Percentiles rank a stretch among this genome's conserved stretches.
phyloP scores from a whole-genome alignment of 2,113 vertebrate genomes.

The Zosterops japonicus region DNA sequence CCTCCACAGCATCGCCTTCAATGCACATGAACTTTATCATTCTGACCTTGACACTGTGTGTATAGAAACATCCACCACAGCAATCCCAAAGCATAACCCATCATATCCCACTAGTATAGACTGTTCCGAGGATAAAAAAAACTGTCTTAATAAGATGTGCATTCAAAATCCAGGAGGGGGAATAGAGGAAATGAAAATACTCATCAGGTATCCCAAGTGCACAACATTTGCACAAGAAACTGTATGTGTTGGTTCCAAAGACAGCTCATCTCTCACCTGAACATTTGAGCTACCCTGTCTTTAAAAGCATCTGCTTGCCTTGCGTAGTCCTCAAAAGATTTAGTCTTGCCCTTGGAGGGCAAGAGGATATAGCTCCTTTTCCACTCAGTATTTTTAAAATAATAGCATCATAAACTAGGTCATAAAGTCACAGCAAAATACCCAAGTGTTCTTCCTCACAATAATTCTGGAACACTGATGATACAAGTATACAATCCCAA shows the following conservation, averaged over 20 bases:
- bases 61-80: background rate
- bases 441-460: background rate
- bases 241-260: background rate
- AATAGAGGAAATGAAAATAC: background rate
- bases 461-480: background rate
- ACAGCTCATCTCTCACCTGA: background rate
- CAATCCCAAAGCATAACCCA: background rate
- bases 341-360: background rate
- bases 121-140: background rate
- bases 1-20: background rate
- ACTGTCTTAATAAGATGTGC: background rate
- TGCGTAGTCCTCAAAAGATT: background rate
- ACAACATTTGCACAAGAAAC: background rate
- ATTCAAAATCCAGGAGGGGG: background rate
- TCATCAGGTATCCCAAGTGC: background rate
- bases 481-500: background rate
- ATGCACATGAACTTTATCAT: background rate
- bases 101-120: background rate
- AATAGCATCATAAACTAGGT: background rate
- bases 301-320: background rate
- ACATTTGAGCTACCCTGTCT: background rate
- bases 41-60: background rate
- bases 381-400: background rate
- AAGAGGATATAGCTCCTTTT: background rate
- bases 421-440: background rate